Percentiles rank a stretch among this genome's conserved stretches.
phyloP scores from a whole-genome alignment of 2,797 vertebrate genomes.

The Malurus leucopterus region DNA sequence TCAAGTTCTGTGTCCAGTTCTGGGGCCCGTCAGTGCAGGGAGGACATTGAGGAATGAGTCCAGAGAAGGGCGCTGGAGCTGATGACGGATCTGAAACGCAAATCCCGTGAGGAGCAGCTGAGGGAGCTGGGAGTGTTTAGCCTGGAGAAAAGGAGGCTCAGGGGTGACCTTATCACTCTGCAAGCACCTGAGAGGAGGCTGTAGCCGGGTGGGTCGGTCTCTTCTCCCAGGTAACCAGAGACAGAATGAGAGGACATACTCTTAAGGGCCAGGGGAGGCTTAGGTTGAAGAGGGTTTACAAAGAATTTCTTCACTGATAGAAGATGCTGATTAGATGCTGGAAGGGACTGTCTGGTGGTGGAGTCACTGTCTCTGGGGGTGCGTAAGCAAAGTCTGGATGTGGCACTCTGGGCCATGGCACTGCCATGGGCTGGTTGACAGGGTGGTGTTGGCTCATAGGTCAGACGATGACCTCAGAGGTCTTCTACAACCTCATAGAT shows the following conservation, averaged over 20 bases:
- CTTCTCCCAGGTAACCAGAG: not conserved
- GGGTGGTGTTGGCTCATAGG: not conserved
- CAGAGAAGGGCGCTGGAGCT: not conserved
- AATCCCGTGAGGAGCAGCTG: not conserved
- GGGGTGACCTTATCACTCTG: too few species aligned
- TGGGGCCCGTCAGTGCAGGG: too few species aligned
- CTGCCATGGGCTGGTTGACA: not conserved
- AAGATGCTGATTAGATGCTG: not conserved
- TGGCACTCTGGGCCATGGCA: not conserved
- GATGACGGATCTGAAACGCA: not conserved
- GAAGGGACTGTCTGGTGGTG: not conserved
- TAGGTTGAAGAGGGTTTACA: not conserved
- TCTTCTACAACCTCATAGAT: not conserved
- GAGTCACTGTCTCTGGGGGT: not conserved
- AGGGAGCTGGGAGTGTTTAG: not conserved
- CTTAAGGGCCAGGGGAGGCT: accelerated
- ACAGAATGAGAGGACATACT: not conserved
- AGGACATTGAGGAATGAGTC: not conserved
- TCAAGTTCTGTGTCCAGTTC: not conserved
- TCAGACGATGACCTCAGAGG: not conserved
- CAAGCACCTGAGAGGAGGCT: accelerated
- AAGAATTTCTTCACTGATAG: not conserved
- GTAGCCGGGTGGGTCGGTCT: not conserved
- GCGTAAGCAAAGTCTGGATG: not conserved
- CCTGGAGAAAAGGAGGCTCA: not conserved